Evolutionary conservation across 1,140 invertebrate species (phyloP).

Genomic region (Drosophila arizonae): DNA sequence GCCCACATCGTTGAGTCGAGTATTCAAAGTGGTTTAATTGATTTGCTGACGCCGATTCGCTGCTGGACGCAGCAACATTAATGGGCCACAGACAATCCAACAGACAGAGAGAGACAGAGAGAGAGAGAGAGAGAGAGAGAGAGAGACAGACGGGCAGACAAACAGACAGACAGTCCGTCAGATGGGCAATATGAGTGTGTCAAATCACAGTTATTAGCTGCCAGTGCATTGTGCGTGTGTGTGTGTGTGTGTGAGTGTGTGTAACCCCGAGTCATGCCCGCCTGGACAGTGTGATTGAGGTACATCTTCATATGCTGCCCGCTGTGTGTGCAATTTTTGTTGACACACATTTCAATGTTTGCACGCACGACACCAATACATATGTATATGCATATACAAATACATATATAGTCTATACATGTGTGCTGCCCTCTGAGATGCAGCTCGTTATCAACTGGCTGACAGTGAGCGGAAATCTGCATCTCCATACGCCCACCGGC

Average conservation of each 20-base stretch:
- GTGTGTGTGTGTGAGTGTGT: not conserved
- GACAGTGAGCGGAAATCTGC: slow-evolving; percentile 56
- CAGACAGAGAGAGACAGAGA: too few species aligned
- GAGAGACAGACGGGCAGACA: too few species aligned
- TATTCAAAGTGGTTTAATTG: slow-evolving; percentile 37
- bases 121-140: too few species aligned
- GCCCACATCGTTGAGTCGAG: slow-evolving; percentile 18
- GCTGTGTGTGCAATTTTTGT: slow-evolving; percentile 68
- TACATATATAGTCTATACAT: too few species aligned
- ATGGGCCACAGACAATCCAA: not conserved
- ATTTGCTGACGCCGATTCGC: slow-evolving; percentile 30
- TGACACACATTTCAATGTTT: slow-evolving; percentile 74
- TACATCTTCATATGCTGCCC: slow-evolving; percentile 25
- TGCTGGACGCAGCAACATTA: slow-evolving; percentile 14
- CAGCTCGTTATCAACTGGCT: not conserved
- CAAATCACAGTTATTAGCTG: slow-evolving; percentile 32
- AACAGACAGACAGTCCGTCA: not conserved
- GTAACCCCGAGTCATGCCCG: slow-evolving; percentile 8
- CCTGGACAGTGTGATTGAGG: slow-evolving; percentile 9
- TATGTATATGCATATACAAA: too few species aligned
- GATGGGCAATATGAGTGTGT: not conserved
- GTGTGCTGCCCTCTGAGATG: slow-evolving; percentile 18
- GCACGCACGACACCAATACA: slow-evolving; percentile 56
- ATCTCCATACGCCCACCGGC: slow-evolving; percentile 64
- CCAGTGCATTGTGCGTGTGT: not conserved